These are phyloP conservation scores for Micromys minutus DNA, from an alignment of 2,113 vertebrate genomes.

Conservation along the genomic window DNA sequence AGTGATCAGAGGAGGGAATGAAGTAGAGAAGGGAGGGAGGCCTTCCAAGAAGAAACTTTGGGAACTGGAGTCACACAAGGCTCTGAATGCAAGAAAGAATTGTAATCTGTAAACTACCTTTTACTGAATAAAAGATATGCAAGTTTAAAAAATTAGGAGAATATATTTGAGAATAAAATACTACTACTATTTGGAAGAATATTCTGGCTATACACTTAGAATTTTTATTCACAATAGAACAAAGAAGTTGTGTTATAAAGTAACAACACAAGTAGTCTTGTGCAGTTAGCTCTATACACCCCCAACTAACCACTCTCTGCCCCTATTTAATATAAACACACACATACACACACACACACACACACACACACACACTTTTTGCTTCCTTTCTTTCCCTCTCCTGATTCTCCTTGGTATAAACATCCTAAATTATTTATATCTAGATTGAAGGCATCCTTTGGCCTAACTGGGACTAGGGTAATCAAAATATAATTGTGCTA, in stretches of 20 bases:
- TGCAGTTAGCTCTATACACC: not conserved
- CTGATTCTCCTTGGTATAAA: slow-evolving; percentile 58
- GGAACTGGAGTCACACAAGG: not conserved
- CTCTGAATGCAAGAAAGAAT: not conserved
- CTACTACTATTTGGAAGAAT: no score
- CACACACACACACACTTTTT: not conserved
- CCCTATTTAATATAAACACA: not conserved
- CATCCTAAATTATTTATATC: slow-evolving; percentile 74
- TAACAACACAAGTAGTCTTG: not conserved
- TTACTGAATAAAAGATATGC: slow-evolving; percentile 9
- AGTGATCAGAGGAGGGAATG: not conserved
- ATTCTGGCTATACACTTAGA: not conserved
- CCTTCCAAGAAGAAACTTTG: not conserved
- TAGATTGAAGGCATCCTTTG: slow-evolving; percentile 69
- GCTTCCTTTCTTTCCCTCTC: not conserved
- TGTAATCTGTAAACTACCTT: not conserved
- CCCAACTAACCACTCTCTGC: not conserved
- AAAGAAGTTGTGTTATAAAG: not conserved
- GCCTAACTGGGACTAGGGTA: slow-evolving; percentile 56
- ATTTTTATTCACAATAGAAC: not conserved
- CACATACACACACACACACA: not conserved
- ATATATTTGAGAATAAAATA: not conserved
- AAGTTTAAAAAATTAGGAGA: slow-evolving; percentile 22
- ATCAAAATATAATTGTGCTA: slow-evolving; percentile 77
- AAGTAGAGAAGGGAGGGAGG: not conserved